Evolutionary conservation across 2,113 vertebrate genomes (phyloP).

Genomic region (Strix aluco): DNA sequence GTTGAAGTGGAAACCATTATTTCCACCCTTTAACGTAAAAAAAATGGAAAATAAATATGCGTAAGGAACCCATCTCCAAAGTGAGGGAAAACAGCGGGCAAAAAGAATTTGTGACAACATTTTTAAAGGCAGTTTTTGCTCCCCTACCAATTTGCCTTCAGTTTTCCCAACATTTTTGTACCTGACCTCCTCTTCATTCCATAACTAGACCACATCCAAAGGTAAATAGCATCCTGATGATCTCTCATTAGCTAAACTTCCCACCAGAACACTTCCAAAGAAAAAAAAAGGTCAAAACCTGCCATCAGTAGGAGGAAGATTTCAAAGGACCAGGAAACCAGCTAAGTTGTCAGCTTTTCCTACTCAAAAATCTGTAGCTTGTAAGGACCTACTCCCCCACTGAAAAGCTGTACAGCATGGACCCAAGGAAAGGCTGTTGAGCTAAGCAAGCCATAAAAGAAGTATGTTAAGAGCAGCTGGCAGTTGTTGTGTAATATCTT

Average conservation of each 20-base stretch:
- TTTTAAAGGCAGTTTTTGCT: neutral
- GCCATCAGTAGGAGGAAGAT: neutral
- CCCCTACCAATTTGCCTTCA: neutral
- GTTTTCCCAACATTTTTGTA: neutral
- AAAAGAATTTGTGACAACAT: neutral
- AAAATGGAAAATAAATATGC: neutral
- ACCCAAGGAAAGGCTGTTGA: neutral
- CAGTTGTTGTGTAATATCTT: neutral
- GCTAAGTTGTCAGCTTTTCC: neutral
- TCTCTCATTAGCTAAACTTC: neutral
- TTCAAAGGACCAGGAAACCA: neutral
- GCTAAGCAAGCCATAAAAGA: neutral
- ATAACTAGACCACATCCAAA: neutral
- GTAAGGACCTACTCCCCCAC: neutral
- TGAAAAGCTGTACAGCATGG: rapidly evolving
- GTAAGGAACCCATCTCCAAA: neutral
- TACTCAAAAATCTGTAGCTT: neutral
- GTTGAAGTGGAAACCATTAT: neutral
- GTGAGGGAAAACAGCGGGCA: neutral
- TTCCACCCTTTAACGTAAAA: neutral
- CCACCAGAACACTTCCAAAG: neutral
- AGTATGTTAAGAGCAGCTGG: neutral
- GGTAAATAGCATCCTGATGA: neutral
- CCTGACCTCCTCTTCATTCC: neutral
- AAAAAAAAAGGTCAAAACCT: neutral